These are phyloP conservation scores for Gulo gulo DNA, from an alignment of 2,113 vertebrate species.

Conservation along the genomic window DNA sequence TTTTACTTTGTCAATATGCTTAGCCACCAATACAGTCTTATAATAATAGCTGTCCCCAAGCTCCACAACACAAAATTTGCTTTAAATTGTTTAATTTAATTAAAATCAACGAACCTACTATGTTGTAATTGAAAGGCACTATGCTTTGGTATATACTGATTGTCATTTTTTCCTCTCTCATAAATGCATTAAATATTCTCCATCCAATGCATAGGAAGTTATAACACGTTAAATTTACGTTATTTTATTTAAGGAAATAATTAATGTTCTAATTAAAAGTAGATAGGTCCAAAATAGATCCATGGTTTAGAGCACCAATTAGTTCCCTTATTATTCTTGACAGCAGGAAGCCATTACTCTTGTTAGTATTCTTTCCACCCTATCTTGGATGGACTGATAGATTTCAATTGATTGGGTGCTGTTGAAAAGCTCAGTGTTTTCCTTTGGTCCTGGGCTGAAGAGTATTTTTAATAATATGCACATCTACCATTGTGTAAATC, in stretches of 20 bases:
- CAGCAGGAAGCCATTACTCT: background rate
- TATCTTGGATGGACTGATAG: background rate
- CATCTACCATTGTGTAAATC: background rate
- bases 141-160: background rate
- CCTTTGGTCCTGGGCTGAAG: background rate
- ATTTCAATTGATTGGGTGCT: background rate
- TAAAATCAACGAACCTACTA: conserved; percentile 15
- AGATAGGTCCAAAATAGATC: conserved; percentile 22
- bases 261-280: conserved; percentile 61
- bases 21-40: background rate
- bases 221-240: background rate
- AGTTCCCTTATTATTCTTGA: conserved; percentile 33
- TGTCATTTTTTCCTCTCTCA: background rate
- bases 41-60: background rate
- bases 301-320: conserved; percentile 28
- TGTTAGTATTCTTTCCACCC: background rate
- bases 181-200: background rate
- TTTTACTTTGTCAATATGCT: background rate
- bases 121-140: background rate
- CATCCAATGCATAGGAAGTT: background rate
- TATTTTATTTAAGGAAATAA: conserved; percentile 58
- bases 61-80: background rate
- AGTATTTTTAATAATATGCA: conserved; percentile 19
- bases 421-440: background rate
- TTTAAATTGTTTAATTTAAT: conserved; percentile 43